phyloP scores from a whole-genome alignment of 1,140 invertebrate genomes.

The Lordiphosa mommai region DNA sequence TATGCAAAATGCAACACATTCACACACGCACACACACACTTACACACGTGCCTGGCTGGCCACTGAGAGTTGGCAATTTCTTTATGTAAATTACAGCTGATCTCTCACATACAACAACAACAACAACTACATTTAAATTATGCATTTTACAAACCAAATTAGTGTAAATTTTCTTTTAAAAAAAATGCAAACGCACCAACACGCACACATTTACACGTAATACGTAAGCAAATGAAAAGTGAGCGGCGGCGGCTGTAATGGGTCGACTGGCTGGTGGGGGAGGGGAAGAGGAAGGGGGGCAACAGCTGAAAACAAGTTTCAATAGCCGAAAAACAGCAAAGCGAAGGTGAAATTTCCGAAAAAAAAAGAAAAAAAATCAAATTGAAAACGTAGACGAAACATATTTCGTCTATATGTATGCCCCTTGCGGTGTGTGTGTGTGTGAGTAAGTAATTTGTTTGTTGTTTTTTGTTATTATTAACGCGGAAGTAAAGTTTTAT shows the following conservation, averaged over 20 bases:
- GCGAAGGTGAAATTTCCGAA: conserved; percentile 74
- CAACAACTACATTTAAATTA: conserved; percentile 38
- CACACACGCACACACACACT: conserved; percentile 16
- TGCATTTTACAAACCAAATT: conserved; percentile 48
- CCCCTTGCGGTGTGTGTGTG: conserved; percentile 6
- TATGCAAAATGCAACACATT: conserved; percentile 13
- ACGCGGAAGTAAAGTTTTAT: neutral
- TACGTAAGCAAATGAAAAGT: conserved; percentile 73
- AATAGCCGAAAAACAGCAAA: conserved; percentile 74
- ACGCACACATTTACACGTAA: conserved; percentile 60
- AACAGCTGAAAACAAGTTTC: conserved; percentile 71
- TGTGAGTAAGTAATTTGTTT: conserved; percentile 45
- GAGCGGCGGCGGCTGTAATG: conserved; percentile 67
- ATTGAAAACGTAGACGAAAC: conserved; percentile 74
- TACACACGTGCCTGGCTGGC: conserved; percentile 43
- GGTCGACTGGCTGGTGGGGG: conserved; percentile 7
- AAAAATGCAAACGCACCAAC: conserved; percentile 28
- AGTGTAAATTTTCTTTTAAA: conserved; percentile 48
- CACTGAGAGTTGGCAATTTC: conserved; percentile 37
- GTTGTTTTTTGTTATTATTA: conserved; percentile 9
- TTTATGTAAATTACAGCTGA: conserved; percentile 58
- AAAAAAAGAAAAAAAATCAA: conserved; percentile 51
- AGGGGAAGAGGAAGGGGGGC: conserved; percentile 1
- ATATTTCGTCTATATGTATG: conserved; percentile 45
- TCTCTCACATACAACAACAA: conserved; percentile 26